phyloP scores from a whole-genome alignment of 2,888 invertebrate genomes.

The Spilosoma lubricipeda region DNA sequence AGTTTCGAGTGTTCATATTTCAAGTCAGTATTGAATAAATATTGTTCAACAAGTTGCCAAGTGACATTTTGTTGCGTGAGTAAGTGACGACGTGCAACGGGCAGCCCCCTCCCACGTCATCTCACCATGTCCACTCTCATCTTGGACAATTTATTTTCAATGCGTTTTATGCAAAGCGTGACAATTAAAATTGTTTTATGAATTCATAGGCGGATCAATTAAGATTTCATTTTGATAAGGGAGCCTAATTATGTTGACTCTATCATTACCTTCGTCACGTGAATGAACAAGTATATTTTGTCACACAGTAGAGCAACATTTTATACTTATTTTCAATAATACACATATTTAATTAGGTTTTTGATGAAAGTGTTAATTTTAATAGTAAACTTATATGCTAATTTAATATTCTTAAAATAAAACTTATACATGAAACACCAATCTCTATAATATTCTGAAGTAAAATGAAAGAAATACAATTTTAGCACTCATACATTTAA shows the following conservation, averaged over 20 bases:
- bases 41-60: conserved; percentile 82
- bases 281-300: conserved; percentile 58
- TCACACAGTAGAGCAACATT: conserved; percentile 50
- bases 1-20: conserved; percentile 78
- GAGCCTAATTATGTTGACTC: conserved; percentile 68
- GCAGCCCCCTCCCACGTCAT: conserved; percentile 68
- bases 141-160: conserved; percentile 77
- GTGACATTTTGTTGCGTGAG: conserved; percentile 78
- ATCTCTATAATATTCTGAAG: neutral
- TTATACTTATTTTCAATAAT: conserved; percentile 6
- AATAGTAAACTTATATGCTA: too few species aligned
- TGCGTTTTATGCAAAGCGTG: conserved; percentile 76
- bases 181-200: conserved; percentile 83
- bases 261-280: conserved; percentile 72
- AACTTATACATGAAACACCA: neutral
- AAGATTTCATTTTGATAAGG: conserved; percentile 83
- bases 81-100: conserved; percentile 38
- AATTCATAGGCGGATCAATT: conserved; percentile 77
- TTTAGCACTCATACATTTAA: conserved; percentile 21
- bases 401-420: neutral
- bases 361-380: neutral
- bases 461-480: neutral
- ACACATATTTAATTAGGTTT: neutral
- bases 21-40: conserved; percentile 81
- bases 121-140: conserved; percentile 67